Evolutionary conservation across 2,113 vertebrate genomes (phyloP), one percentile per base, ranked within the genome.

Genomic region (Tragulus kanchil): DNA sequence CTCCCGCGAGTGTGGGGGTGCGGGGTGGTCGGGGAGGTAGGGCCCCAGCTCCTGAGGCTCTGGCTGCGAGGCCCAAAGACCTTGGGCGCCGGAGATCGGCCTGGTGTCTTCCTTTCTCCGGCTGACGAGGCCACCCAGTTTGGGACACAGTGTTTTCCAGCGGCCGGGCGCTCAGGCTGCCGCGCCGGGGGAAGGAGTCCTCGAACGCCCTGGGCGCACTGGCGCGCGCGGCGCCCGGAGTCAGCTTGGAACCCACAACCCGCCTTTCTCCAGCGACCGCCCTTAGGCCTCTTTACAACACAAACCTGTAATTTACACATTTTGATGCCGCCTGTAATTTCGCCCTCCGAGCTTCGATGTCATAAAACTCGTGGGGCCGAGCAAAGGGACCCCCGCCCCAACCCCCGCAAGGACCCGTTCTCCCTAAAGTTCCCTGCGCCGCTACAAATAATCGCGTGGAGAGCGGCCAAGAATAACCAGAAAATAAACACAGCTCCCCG

Each of bases 301-400:
- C 98, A 97, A 98, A 98, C 97, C 98, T 97, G 85, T 98, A 98
- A 98, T 98, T 98, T 98, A 98, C 98, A 98, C 98, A 97, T 98
- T 98, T 98, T 97, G 96, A 97, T 98, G 97, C 95, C 92, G 97
- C 97, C 98, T 97, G 97, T 98, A 98, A 98, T 98, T 98, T 98
- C 83, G 93, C 96, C 97, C 97, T 97, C 97, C 6, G 16, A 98
- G 96, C 98, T 97, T 64, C 73, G 0, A 97, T 96, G 97, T 95
- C 97, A 3, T 98, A 98, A 98, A 98, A 98, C 97, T 96, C 97
- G 77, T 96, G 95, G 48, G 75, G n/a, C 93, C 98, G 19, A 54
- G 9, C 1, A 94, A 86, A 92, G 97, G 59, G 64, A 5, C 85
- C 97, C 97, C 62, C 61, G 87, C 73, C 28, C 58, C 67, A 78